Evolutionary conservation across 2,888 invertebrate genomes (phyloP).

Genomic region (Polylopha cassiicola): DNA sequence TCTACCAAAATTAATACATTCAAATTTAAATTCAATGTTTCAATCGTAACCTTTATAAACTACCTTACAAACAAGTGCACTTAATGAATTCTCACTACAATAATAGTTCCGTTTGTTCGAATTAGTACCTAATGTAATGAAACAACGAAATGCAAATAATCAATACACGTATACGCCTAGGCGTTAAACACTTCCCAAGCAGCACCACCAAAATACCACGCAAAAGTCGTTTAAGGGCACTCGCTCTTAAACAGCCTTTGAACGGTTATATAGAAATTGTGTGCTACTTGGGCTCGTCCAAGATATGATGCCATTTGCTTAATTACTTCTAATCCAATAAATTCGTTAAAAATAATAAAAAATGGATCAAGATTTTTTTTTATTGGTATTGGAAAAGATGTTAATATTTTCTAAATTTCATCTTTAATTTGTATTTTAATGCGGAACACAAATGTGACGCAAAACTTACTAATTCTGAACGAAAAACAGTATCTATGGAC

Average conservation of each 20-base stretch:
- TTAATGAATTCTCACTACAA: slow-evolving; percentile 67
- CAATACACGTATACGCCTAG: neutral
- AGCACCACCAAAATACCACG: no score
- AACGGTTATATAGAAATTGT: no score
- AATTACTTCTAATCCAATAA: slow-evolving; percentile 7
- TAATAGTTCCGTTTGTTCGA: slow-evolving; percentile 46
- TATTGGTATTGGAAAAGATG: no score
- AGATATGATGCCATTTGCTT: slow-evolving; percentile 4
- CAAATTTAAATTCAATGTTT: slow-evolving; percentile 41
- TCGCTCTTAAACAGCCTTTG: no score
- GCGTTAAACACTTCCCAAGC: slow-evolving; percentile 1
- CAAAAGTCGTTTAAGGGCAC: no score
- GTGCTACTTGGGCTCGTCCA: no score
- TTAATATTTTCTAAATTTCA: no score
- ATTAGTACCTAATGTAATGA: slow-evolving; percentile 25
- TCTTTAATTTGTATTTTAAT: no score
- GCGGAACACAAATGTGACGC: no score
- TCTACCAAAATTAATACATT: slow-evolving; percentile 43
- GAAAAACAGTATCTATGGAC: no score
- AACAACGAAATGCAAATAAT: neutral
- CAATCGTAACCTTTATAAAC: slow-evolving; percentile 27
- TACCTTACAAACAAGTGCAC: slow-evolving; percentile 62
- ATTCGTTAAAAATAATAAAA: slow-evolving; percentile 1
- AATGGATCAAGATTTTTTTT: no score
- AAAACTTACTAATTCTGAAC: no score